Conservation (phyloP, 2,797 vertebrate genomes). For the Phataginus tricuspis region DNA sequence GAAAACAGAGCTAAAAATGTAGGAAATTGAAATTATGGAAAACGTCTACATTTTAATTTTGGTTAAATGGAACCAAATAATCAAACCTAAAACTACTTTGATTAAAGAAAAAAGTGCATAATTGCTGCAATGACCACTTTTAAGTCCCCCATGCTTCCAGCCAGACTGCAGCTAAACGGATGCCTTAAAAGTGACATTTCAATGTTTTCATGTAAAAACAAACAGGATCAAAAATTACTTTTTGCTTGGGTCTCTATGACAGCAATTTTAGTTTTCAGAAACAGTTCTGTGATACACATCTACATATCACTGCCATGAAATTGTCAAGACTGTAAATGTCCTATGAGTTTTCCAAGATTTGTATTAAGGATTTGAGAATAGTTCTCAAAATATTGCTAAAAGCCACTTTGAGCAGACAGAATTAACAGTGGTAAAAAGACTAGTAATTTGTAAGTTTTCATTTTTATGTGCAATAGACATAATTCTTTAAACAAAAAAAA, state of each 20-base stretch:
- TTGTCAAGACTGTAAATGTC: neutral
- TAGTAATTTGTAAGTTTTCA: neutral
- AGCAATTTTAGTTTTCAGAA: conserved; percentile 10
- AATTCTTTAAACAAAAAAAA: neutral
- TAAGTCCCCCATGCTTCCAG: neutral
- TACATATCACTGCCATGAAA: neutral
- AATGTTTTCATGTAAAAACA: neutral
- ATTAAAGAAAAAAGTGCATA: neutral
- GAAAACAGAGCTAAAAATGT: conserved; percentile 5
- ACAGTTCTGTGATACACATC: neutral
- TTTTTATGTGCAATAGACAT: neutral
- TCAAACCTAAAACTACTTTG: conserved; percentile 27
- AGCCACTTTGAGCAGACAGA: neutral
- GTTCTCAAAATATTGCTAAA: neutral
- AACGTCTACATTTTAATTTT: conserved; percentile 1
- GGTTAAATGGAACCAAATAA: conserved; percentile 18
- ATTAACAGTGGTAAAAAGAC: neutral
- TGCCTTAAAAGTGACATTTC: neutral
- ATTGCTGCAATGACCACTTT: neutral
- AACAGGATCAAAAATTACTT: neutral
- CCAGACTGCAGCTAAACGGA: neutral
- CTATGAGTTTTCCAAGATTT: neutral
- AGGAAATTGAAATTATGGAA: neutral
- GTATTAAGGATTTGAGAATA: neutral
- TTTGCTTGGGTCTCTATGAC: neutral